Base-by-base conservation (phyloP, 2,888 invertebrate species). In the Sepiola atlantica region DNA sequence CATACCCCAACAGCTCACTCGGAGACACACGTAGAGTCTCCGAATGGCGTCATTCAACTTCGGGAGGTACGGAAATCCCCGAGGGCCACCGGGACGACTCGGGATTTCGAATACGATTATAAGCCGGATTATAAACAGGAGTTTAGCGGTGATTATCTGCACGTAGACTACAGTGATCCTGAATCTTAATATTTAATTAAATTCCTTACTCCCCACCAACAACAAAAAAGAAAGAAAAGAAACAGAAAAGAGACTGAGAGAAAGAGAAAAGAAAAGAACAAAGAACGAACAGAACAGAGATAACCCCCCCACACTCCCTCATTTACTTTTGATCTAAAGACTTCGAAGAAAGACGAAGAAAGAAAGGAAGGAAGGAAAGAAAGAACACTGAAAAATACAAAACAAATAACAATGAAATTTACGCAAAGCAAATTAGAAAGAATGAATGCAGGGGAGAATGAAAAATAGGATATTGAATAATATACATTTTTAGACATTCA, bases 101-200 rank as follows among this genome's bases (percentile, higher is more conserved):
- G 96, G 94, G 96, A 96, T 93, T 96, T 95, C 94, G 96, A 96
- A 94, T 90, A 95, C 77, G 96, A 96, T 91, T 96, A 95, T 94
- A 94, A 95, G 94, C 95, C 95, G 93, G 95, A 96, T 93, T 95
- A 95, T 93, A 94, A 95, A 94, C 94, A 95, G 35, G 95, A 96
- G 94, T 96, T 96, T 94, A 95, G 96, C 20, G 96, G 96, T 35
- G 96, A 96, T 45, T 97, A 96, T 95, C 95, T 96, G 55, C 96
- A 96, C 93, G 96, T 96, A 35, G 96, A 97, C 94, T 96, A 96
- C 94, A 97, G 97, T 95, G 97, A 97, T 94, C 95, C 96, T 45
- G 96, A 97, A 90, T 96, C 96, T 94, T 96, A 96, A 96, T 91
- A 90, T 93, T 93, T 94, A 24, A 94, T 91, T 35, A 45, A 55